These are phyloP conservation scores for Metalampra italica DNA, from an alignment of 2,888 invertebrate genomes.

Conservation along the genomic window DNA sequence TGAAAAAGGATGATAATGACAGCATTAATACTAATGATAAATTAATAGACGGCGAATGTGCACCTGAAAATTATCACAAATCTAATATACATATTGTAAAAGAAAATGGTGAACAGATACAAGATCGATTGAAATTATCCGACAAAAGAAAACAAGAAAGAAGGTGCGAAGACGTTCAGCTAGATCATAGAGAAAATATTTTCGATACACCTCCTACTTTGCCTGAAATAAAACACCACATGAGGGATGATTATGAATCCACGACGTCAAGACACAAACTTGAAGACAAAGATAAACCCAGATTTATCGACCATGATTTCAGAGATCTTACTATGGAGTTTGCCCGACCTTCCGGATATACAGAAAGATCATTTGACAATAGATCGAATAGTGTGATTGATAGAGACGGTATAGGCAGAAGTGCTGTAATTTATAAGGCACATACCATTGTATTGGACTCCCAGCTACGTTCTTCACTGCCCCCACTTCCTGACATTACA, in stretches of 20 bases:
- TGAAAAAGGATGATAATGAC: conserved; percentile 9
- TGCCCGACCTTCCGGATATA: conserved; percentile 44
- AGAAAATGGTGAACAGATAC: conserved; percentile 7
- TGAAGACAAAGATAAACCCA: conserved; percentile 30
- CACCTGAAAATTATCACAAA: background rate
- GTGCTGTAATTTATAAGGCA: conserved; percentile 42
- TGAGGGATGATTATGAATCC: conserved; percentile 42
- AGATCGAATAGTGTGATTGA: conserved; percentile 10
- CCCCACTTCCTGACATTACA: conserved; percentile 25
- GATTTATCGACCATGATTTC: conserved; percentile 42
- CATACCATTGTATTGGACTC: conserved; percentile 43
- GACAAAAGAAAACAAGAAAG: background rate
- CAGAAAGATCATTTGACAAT: conserved; percentile 39
- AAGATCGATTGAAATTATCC: background rate
- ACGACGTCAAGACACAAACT: conserved; percentile 16
- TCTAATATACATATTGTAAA: background rate
- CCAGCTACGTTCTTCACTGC: conserved; percentile 39
- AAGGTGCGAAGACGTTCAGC: background rate
- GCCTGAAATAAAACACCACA: conserved; percentile 19
- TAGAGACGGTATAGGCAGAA: conserved; percentile 25
- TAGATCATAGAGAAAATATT: background rate
- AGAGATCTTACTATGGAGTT: conserved; percentile 53
- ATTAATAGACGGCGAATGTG: background rate
- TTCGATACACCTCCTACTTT: background rate
- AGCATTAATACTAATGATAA: background rate